These are phyloP conservation scores for Myocastor coypus DNA, from an alignment of 2,113 vertebrate genomes.

Conservation along the genomic window DNA sequence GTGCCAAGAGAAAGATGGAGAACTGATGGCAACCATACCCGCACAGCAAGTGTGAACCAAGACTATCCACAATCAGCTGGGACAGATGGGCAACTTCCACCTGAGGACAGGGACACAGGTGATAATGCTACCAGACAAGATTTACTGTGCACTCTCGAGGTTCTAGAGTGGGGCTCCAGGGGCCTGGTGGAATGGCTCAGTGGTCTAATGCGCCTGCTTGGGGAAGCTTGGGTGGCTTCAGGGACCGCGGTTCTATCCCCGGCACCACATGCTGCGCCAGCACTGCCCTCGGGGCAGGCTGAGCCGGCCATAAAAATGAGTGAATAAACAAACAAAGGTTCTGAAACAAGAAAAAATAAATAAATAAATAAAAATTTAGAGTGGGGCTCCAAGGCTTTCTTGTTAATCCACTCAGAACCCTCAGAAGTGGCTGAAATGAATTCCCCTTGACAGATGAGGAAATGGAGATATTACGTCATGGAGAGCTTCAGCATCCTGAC, in stretches of 20 bases:
- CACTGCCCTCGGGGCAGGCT: too few species aligned
- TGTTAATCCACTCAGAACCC: neutral
- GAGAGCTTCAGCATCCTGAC: neutral
- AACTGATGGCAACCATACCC: neutral
- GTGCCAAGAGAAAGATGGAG: neutral
- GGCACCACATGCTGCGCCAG: too few species aligned
- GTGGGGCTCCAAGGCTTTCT: neutral
- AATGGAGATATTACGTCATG: neutral
- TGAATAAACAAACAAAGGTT: too few species aligned
- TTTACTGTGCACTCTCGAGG: neutral
- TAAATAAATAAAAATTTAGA: too few species aligned
- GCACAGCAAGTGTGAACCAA: neutral
- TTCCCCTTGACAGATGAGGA: conserved; percentile 11
- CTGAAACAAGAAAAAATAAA: too few species aligned
- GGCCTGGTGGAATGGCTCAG: too few species aligned
- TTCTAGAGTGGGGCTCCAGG: neutral
- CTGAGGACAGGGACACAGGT: neutral
- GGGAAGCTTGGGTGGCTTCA: too few species aligned
- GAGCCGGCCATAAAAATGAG: too few species aligned
- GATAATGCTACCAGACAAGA: neutral
- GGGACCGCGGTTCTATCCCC: too few species aligned
- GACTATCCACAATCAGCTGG: neutral
- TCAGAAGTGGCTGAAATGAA: neutral
- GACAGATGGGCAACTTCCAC: neutral
- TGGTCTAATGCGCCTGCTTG: too few species aligned